Conservation (phyloP, 1,140 invertebrate species). For the Parasteatoda tepidariorum region DNA sequence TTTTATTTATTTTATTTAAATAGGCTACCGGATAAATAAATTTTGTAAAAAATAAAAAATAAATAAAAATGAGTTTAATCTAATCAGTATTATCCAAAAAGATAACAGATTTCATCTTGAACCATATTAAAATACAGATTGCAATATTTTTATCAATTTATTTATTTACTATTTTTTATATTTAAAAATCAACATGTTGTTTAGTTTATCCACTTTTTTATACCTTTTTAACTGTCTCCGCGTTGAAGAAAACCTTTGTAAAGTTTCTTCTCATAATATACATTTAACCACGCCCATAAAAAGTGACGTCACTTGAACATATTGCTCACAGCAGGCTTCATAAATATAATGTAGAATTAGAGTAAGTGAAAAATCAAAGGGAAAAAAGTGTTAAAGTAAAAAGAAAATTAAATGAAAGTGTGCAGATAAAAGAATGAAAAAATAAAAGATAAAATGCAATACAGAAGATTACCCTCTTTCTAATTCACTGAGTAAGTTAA, state of each 20-base stretch:
- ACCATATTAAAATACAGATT: too few species aligned
- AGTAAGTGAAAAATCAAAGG: conserved; percentile 49
- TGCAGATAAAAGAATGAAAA: neutral
- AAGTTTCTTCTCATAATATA: conserved; percentile 31
- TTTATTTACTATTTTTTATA: too few species aligned
- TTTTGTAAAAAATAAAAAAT: too few species aligned
- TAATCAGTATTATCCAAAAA: too few species aligned
- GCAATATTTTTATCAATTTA: too few species aligned
- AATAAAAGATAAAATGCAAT: conserved; percentile 25
- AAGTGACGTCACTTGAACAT: conserved; percentile 50
- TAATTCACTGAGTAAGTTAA: neutral
- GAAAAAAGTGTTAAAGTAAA: too few species aligned
- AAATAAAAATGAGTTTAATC: too few species aligned
- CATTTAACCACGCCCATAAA: conserved; percentile 15
- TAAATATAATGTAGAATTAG: conserved; percentile 31
- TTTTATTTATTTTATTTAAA: too few species aligned
- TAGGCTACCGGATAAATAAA: too few species aligned
- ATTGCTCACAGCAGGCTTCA: conserved; percentile 48
- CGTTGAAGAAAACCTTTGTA: conserved; percentile 31
- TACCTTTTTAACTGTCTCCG: conserved; percentile 49
- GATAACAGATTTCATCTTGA: too few species aligned
- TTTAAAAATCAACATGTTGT: too few species aligned
- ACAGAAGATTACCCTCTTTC: conserved; percentile 32
- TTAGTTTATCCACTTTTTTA: too few species aligned
- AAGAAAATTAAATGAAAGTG: neutral